phyloP scores from a whole-genome alignment of 2,888 invertebrate genomes.

The Sarcophaga variegata region DNA sequence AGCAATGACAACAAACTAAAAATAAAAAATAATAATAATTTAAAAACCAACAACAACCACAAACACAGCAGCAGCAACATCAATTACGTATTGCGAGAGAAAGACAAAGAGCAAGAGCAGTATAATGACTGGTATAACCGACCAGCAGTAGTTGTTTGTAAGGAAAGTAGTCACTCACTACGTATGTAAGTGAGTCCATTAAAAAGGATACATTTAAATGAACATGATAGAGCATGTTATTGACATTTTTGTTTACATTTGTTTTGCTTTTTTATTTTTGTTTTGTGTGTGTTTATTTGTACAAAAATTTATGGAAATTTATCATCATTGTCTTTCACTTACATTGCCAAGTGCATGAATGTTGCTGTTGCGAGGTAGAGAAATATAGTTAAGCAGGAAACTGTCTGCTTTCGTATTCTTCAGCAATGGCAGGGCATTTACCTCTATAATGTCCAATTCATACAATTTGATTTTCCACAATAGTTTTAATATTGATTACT shows the following conservation, averaged over 20 bases:
- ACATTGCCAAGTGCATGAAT: neutral
- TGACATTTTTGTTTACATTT: slow-evolving; percentile 25
- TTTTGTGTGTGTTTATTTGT: neutral
- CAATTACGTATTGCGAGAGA: no score
- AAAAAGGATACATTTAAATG: slow-evolving; percentile 50
- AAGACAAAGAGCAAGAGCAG: neutral
- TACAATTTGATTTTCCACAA: no score
- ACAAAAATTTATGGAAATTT: slow-evolving; percentile 59
- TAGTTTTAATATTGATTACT: no score
- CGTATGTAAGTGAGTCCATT: neutral
- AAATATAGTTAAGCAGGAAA: neutral
- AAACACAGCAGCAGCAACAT: no score
- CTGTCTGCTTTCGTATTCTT: neutral
- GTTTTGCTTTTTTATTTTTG: neutral
- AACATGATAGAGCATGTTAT: slow-evolving; percentile 57
- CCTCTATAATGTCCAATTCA: no score
- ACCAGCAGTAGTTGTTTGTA: neutral
- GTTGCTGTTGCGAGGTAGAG: no score
- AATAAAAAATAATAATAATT: no score
- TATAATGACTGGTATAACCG: neutral
- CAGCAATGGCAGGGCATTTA: no score
- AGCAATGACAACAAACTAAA: no score
- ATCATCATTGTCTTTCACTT: slow-evolving; percentile 37
- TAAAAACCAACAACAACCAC: no score
- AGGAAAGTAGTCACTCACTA: neutral